Conservation (phyloP, 2,797 vertebrate genomes). For the Pelobates cultripes region DNA sequence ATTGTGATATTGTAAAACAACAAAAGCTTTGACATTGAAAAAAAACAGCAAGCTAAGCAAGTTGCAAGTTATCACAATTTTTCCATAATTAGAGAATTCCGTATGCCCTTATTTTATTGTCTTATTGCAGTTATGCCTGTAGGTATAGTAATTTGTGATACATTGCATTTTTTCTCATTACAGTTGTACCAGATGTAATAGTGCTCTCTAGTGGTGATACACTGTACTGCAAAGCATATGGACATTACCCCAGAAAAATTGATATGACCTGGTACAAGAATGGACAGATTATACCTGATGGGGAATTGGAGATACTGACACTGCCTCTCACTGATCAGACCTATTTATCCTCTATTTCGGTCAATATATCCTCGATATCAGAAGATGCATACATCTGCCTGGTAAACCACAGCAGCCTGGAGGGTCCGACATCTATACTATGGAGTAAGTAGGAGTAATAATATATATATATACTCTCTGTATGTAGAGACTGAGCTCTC, state of each 20-base stretch:
- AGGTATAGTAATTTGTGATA: too few species aligned
- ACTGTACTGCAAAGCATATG: neutral
- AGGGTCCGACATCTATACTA: neutral
- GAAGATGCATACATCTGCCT: neutral
- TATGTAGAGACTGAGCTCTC: too few species aligned
- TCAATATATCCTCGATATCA: neutral
- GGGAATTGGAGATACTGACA: neutral
- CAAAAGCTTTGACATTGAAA: too few species aligned
- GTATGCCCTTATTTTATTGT: too few species aligned
- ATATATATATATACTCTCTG: too few species aligned
- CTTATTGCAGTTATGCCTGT: too few species aligned
- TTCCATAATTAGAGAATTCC: too few species aligned
- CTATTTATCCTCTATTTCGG: neutral
- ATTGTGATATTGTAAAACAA: too few species aligned
- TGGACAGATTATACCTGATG: neutral
- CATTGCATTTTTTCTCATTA: too few species aligned
- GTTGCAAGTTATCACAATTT: too few species aligned
- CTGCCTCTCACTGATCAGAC: neutral
- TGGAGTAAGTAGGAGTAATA: neutral
- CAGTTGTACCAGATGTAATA: neutral
- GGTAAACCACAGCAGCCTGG: slow-evolving; percentile 1
- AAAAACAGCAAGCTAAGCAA: too few species aligned
- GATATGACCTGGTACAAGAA: neutral
- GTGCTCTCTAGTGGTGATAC: neutral
- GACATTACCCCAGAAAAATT: neutral